Evolutionary conservation across 2,888 invertebrate species (phyloP).

Genomic region (Tenthredo amoena): DNA sequence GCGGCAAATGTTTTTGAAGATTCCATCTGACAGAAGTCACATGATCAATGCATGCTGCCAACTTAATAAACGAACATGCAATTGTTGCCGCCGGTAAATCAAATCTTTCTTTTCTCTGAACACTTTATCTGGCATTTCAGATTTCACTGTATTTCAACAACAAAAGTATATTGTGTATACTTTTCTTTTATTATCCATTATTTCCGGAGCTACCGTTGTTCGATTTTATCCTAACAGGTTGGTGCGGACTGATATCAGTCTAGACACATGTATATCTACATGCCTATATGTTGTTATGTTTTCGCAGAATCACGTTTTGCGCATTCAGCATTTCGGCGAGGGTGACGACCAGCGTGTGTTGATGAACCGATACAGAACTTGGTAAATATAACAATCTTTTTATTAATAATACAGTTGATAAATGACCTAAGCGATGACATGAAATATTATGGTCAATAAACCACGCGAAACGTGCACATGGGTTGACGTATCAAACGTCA

Average conservation of each 20-base stretch:
- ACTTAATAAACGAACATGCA: background rate
- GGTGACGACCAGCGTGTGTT: background rate
- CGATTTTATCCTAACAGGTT: background rate
- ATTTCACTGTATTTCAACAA: background rate
- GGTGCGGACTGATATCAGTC: background rate
- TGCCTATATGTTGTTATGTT: conserved; percentile 14
- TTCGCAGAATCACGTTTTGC: conserved; percentile 42
- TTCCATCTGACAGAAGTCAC: conserved; percentile 8
- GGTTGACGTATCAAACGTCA: background rate
- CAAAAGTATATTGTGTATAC: background rate
- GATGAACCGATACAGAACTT: background rate
- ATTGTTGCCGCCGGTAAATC: background rate
- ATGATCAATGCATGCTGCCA: background rate
- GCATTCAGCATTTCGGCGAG: background rate
- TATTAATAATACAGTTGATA: background rate
- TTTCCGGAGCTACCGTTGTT: background rate
- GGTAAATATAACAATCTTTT: background rate
- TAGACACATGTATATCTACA: background rate
- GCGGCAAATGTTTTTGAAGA: conserved; percentile 31
- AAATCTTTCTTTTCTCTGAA: background rate
- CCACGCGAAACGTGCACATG: background rate
- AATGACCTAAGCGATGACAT: background rate
- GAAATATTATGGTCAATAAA: background rate
- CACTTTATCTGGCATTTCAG: background rate
- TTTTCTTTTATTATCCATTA: background rate